Percentiles rank a stretch among this genome's conserved stretches.
Evolutionary conservation across 1,140 invertebrate genomes (phyloP).

Genomic region (Leptinotarsa lineolata): DNA sequence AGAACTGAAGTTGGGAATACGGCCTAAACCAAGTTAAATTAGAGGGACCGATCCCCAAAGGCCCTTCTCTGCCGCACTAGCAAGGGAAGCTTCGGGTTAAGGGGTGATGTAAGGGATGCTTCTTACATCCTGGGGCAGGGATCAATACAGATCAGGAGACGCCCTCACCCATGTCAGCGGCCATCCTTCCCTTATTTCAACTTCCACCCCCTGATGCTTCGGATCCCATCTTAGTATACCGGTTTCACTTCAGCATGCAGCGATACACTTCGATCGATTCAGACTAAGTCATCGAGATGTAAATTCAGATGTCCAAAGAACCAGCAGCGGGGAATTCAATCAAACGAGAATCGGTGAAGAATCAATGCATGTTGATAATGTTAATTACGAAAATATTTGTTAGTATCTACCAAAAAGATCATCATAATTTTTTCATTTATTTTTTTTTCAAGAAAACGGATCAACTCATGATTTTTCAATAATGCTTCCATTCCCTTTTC

Average conservation of each 20-base stretch:
- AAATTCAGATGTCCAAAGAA: not conserved
- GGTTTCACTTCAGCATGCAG: conserved; percentile 7
- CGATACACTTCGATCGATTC: conserved; percentile 22
- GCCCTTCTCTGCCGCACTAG: conserved; percentile 27
- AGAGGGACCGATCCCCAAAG: conserved; percentile 38
- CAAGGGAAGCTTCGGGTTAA: conserved; percentile 26
- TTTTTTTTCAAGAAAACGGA: too few species aligned
- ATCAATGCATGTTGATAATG: too few species aligned
- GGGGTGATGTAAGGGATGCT: conserved; percentile 54
- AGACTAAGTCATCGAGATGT: not conserved
- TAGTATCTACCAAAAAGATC: too few species aligned
- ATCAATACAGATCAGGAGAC: conserved; percentile 57
- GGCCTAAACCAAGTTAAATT: conserved; percentile 43
- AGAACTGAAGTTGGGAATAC: conserved; percentile 40
- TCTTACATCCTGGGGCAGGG: conserved; percentile 55
- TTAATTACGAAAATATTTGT: too few species aligned
- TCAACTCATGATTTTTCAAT: too few species aligned
- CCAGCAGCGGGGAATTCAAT: not conserved
- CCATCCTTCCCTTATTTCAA: conserved; percentile 49
- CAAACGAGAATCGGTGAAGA: too few species aligned
- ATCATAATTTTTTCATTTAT: too few species aligned
- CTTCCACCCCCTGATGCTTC: conserved; percentile 31
- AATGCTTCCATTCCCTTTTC: too few species aligned
- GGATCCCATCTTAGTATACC: conserved; percentile 36
- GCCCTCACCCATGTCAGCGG: conserved; percentile 55